Percentiles rank a stretch among this genome's conserved stretches.
These are phyloP conservation scores for Onthophagus taurus DNA, from an alignment of 1,140 invertebrate genomes.

Conservation along the genomic window DNA sequence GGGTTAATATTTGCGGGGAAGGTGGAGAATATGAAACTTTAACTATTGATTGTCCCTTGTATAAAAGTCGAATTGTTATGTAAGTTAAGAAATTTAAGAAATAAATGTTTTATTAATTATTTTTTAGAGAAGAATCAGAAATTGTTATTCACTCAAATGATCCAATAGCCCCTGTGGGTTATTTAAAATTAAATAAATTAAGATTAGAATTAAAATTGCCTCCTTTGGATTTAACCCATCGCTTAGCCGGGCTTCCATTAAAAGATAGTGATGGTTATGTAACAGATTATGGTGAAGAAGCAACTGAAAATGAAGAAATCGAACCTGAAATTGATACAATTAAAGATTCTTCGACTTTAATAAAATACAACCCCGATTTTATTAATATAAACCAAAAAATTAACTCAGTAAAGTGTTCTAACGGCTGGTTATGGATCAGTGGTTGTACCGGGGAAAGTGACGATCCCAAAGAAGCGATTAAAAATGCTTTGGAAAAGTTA, in stretches of 20 bases:
- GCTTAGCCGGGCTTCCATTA: constrained; percentile 42
- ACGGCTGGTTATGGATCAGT: constrained; percentile 74
- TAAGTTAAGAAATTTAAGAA: constrained; percentile 47
- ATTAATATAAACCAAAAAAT: constrained; percentile 34
- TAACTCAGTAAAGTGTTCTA: constrained; percentile 50
- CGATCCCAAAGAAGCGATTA: constrained; percentile 47
- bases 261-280: constrained; percentile 49
- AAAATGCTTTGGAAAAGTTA: constrained; percentile 61
- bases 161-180: constrained; percentile 86
- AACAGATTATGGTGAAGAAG: constrained; percentile 45
- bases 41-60: constrained; percentile 93
- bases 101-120: constrained; percentile 19
- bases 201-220: constrained; percentile 60
- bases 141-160: constrained; percentile 81
- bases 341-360: neutral
- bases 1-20: constrained; percentile 96
- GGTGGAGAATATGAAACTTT: constrained; percentile 99
- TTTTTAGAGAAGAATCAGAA: constrained; percentile 76
- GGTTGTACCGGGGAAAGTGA: constrained; percentile 54
- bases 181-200: constrained; percentile 77
- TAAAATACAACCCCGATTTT: constrained; percentile 11
- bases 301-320: constrained; percentile 35
- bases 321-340: neutral
- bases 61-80: constrained; percentile 82
- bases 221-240: constrained; percentile 35